Evolutionary conservation across 2,888 invertebrate genomes (phyloP), one percentile per base, ranked within the genome.

Genomic region (Caenorhabditis drosophilae): DNA sequence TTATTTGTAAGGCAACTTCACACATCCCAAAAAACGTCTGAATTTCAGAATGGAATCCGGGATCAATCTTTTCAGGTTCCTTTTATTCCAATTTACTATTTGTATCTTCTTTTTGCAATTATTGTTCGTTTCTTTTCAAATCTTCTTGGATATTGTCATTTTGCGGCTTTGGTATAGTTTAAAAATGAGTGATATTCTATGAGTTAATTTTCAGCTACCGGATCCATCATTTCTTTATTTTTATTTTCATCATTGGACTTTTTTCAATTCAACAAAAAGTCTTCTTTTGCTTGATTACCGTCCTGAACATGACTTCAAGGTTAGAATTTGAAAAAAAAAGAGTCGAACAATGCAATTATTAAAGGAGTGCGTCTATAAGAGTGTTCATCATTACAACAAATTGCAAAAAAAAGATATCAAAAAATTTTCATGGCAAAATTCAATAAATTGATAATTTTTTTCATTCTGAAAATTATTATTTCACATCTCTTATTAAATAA

Each of bases 201-300:
- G 4, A 7, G 4, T 12, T 12, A 36, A n/a, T 15, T 55, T 64
- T 12, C 52, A 70, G 77, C 50, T 80, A 18, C 80, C 80, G 0
- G 66, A 67, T 35, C 75, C 78, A 2, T 67, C 67, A 12, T 69
- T 75, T 38, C 42, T 80, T 27, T 80, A 78, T 68, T 63, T 80
- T 55, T 59, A 75, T 55, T 74, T 78, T 54, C 75, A 70, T 40
- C 80, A 80, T 23, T 80, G 80, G 80, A 80, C 80, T 1, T 79
- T 78, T 57, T 75, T 78, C 61, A 77, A 71, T 53, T 68, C 74
- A 20, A 74, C 62, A 40, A 77, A 77, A 27, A 59, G 73, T 23
- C 62, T 68, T 7, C 46, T 74, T 12, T 59, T 76, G 53, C 68
- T 81, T 25, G 63, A 53, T 15, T 63, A 63, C 61, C 60, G 46